Conservation (phyloP, 2,797 vertebrate species). For the Hozukius guyotensis region DNA sequence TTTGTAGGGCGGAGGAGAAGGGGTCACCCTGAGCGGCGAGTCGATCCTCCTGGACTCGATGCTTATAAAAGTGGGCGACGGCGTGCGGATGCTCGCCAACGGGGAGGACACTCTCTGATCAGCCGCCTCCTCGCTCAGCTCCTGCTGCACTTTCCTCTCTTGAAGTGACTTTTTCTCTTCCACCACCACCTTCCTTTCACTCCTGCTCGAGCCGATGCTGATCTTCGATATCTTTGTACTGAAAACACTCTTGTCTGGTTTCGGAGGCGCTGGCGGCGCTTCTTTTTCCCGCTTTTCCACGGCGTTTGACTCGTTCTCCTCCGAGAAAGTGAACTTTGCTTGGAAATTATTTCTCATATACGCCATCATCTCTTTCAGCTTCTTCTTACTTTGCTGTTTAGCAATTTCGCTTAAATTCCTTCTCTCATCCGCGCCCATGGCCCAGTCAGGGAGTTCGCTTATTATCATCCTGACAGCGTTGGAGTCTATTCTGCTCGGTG, state of each 20-base stretch:
- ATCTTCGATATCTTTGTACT: constrained; percentile 80
- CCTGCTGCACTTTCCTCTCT: constrained; percentile 63
- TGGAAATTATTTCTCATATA: constrained; percentile 83
- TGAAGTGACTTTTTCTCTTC: constrained; percentile 70
- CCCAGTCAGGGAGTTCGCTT: constrained; percentile 84
- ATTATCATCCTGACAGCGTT: constrained; percentile 83
- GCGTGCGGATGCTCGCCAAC: constrained; percentile 83
- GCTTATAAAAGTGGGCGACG: constrained; percentile 93
- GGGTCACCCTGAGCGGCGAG: constrained; percentile 80
- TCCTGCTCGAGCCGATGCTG: constrained; percentile 76
- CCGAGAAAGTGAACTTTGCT: constrained; percentile 81
- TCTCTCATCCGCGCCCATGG: constrained; percentile 83
- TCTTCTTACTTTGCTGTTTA: constrained; percentile 85
- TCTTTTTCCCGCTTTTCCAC: constrained; percentile 58
- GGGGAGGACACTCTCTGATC: constrained; percentile 81
- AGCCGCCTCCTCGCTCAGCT: constrained; percentile 68
- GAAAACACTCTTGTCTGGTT: constrained; percentile 65
- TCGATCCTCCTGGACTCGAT: constrained; percentile 89
- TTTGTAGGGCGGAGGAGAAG: constrained; percentile 81
- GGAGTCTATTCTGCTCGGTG: constrained; percentile 81
- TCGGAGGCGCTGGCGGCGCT: constrained; percentile 5
- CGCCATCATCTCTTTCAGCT: constrained; percentile 85
- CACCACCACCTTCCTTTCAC: constrained; percentile 65
- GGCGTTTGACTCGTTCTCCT: constrained; percentile 64
- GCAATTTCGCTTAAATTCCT: constrained; percentile 74